phyloP scores from a whole-genome alignment of 2,888 invertebrate genomes.

The Aelia acuminata region DNA sequence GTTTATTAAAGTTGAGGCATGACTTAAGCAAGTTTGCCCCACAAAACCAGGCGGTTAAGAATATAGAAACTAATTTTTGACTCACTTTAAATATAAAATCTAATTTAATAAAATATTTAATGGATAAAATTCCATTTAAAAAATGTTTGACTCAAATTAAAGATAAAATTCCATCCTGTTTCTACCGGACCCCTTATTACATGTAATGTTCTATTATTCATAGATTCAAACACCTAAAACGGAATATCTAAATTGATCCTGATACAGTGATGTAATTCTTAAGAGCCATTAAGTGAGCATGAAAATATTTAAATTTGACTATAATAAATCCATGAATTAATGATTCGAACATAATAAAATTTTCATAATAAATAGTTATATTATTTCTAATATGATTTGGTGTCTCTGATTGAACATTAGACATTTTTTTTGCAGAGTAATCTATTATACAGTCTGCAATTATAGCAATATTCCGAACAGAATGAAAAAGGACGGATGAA shows the following conservation, averaged over 20 bases:
- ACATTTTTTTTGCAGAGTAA: not conserved
- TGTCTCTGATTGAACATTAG: no score
- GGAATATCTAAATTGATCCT: not conserved
- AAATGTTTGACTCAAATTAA: not conserved
- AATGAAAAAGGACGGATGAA: no score
- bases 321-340: not conserved
- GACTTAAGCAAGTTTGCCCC: not conserved
- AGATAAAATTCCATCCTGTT: not conserved
- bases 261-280: not conserved
- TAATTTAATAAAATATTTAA: no score
- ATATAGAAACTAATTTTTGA: no score
- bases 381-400: not conserved
- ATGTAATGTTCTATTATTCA: not conserved
- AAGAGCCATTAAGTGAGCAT: not conserved
- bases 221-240: not conserved
- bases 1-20: not conserved
- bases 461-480: not conserved
- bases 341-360: not conserved
- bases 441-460: no score
- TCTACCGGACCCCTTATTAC: not conserved
- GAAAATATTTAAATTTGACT: not conserved
- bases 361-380: not conserved
- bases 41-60: no score
- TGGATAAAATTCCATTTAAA: no score
- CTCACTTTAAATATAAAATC: no score